Base-by-base conservation (phyloP, 2,113 vertebrate genomes). In the Equus quagga region DNA sequence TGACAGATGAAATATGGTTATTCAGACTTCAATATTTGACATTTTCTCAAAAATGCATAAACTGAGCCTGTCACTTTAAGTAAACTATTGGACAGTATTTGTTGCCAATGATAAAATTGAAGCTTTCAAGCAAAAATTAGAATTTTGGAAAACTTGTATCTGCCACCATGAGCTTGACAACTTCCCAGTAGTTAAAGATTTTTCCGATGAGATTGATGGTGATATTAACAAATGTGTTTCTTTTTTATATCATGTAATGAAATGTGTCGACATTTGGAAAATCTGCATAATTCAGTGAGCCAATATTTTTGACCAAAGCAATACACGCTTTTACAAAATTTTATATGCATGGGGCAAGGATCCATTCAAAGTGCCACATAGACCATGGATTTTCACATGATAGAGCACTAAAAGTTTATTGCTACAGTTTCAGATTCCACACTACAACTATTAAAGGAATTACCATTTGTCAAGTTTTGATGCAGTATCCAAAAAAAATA, bases 341-440 rank as follows among this genome's bases (percentile, higher is more conserved):
- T 96, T 65, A 54, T 14, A 54, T 54, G 12, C 83, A 26, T 58
- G n/a, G 69, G 44, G 44, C 89, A 95, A 92, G 21, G 56, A 89
- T 84, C 46, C 21, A 49, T 92, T 92, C 58, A 73, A 58, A 95
- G 46, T 88, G 19, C 23, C 46, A 64, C 21, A 70, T 33, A 96
- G 56, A 87, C 65, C 41, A 62, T 94, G 87, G 64, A 93, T 97
- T 95, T 97, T 95, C 79, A 97, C 26, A 33, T 85, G 96, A 93
- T 11, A 75, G 64, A 93, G 14, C 64, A 67, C 60, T 91, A 44
- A 94, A 97, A 75, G 8, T 86, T 75, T 96, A 93, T 95, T 92
- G 89, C 87, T 91, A 60, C 1, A 0, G 14, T 89, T 96, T 96
- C 33, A 94, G 70, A 72, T 56, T 95, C 17, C 33, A 83, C 36